Percentiles rank a stretch among this genome's conserved stretches.
These are phyloP conservation scores for Caenorhabditis brenneri DNA, from an alignment of 1,140 invertebrate genomes.

Conservation along the genomic window DNA sequence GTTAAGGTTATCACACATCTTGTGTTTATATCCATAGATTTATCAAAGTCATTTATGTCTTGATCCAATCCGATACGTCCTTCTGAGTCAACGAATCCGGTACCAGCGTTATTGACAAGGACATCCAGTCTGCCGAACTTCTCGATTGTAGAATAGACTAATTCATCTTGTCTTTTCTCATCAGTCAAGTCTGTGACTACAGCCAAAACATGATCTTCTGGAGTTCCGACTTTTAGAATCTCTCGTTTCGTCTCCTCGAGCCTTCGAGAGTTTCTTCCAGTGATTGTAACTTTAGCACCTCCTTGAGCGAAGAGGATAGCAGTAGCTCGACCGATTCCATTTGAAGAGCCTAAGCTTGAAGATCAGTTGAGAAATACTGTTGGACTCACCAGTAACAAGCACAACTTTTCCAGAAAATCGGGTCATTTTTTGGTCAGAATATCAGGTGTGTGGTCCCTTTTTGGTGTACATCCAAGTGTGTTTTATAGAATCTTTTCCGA, in stretches of 20 bases:
- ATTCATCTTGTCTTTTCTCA: constrained; percentile 50
- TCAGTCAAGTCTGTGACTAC: constrained; percentile 54
- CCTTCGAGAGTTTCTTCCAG: constrained; percentile 77
- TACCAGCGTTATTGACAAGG: constrained; percentile 59
- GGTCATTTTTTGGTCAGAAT: not conserved
- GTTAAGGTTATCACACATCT: constrained; percentile 56
- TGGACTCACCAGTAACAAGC: not conserved
- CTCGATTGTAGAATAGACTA: constrained; percentile 55
- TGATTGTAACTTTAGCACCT: constrained; percentile 78
- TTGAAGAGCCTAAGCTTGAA: constrained; percentile 77
- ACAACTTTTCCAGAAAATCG: not conserved
- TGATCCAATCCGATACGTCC: constrained; percentile 14
- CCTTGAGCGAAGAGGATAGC: constrained; percentile 79
- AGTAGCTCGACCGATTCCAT: constrained; percentile 82
- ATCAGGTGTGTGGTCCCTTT: too few relatives aligned
- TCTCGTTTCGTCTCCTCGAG: constrained; percentile 43
- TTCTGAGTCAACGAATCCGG: constrained; percentile 2
- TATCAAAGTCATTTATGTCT: constrained; percentile 48
- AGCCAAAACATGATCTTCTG: not conserved
- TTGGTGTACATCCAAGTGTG: too few relatives aligned
- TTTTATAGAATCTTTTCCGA: too few relatives aligned
- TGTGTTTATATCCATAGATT: constrained; percentile 54
- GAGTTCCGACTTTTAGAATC: constrained; percentile 37
- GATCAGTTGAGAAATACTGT: constrained; percentile 68
- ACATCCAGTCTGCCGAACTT: constrained; percentile 61